Evolutionary conservation across 2,797 vertebrate species (phyloP).

Genomic region (Mionectes olivaceus): DNA sequence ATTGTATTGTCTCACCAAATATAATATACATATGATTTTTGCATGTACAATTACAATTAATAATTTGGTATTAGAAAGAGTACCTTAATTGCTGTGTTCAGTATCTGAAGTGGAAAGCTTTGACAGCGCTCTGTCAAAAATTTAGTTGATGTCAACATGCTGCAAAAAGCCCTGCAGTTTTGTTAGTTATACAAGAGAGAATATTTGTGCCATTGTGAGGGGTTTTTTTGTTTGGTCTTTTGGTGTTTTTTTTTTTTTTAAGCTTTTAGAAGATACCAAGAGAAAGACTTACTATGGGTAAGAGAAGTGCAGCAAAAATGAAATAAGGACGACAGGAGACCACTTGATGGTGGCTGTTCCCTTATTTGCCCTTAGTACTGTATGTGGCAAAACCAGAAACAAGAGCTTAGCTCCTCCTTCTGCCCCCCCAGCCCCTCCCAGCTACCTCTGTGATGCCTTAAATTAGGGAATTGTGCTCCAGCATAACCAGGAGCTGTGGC

Average conservation of each 20-base stretch:
- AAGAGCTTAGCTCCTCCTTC: not conserved
- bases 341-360: not conserved
- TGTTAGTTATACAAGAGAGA: not conserved
- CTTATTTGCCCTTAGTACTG: not conserved
- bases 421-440: too few species aligned
- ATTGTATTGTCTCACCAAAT: not conserved
- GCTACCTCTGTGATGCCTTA: not conserved
- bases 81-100: not conserved
- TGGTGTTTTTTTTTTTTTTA: not conserved
- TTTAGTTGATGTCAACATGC: not conserved
- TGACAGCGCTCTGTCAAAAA: not conserved
- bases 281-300: not conserved
- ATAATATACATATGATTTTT: not conserved
- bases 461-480: not conserved
- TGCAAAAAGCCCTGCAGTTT: not conserved
- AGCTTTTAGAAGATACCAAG: not conserved
- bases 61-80: not conserved
- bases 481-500: rapidly evolving
- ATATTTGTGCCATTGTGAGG: not conserved
- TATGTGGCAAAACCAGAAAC: not conserved
- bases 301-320: not conserved
- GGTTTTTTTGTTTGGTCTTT: rapidly evolving
- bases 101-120: not conserved
- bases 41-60: not conserved
- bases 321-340: not conserved